These are phyloP conservation scores for Seriola aureovittata DNA, from an alignment of 2,113 vertebrate species.

Conservation along the genomic window DNA sequence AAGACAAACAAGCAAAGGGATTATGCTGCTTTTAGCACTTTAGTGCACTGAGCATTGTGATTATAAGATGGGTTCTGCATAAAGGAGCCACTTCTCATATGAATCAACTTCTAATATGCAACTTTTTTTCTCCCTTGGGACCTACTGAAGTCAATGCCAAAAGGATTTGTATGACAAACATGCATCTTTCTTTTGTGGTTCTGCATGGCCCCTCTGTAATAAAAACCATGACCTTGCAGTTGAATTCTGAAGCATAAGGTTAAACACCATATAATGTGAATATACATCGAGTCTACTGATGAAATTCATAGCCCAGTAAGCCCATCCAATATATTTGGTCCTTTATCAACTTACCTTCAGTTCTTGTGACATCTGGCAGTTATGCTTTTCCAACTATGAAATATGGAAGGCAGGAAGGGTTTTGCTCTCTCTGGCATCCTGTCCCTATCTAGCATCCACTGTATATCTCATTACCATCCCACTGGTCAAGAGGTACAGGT, in stretches of 20 bases:
- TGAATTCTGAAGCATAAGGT: neutral
- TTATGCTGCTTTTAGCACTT: conserved; percentile 81
- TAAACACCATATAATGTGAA: conserved; percentile 19
- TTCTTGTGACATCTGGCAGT: conserved; percentile 39
- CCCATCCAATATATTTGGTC: conserved; percentile 5
- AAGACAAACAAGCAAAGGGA: conserved; percentile 80
- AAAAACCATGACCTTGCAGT: conserved; percentile 12
- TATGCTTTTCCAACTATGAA: conserved; percentile 34
- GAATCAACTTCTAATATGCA: conserved; percentile 62
- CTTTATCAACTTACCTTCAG: conserved; percentile 54
- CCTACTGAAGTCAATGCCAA: conserved; percentile 56
- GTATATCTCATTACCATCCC: conserved; percentile 41
- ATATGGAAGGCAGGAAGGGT: conserved; percentile 23
- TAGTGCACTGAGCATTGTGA: conserved; percentile 65
- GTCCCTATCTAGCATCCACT: conserved; percentile 4
- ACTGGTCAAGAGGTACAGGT: conserved; percentile 36
- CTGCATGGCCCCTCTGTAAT: conserved; percentile 20
- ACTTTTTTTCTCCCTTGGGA: conserved; percentile 28
- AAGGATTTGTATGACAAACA: conserved; percentile 64
- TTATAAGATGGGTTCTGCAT: conserved; percentile 64
- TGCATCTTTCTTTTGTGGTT: conserved; percentile 51
- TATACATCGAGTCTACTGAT: neutral
- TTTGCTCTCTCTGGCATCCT: conserved; percentile 1
- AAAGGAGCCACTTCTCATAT: conserved; percentile 63
- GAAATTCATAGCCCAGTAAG: conserved; percentile 16